Conservation (phyloP, 2,113 vertebrate species). For the Alligator sinensis region DNA sequence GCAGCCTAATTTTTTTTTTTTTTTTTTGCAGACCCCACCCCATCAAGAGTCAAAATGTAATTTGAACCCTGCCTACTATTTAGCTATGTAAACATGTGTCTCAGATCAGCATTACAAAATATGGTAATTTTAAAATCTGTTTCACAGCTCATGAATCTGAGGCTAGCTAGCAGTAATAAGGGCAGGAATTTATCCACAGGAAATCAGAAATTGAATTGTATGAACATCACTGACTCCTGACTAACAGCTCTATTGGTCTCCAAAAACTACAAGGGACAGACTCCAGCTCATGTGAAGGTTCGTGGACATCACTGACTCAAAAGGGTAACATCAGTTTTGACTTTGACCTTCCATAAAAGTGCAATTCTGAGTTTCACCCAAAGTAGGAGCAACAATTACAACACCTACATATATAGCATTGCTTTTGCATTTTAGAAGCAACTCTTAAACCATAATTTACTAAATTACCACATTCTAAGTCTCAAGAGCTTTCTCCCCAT, state of each 20-base stretch:
- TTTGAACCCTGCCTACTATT: neutral
- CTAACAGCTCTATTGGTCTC: slow-evolving; percentile 13
- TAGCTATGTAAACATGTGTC: neutral
- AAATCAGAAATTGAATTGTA: neutral
- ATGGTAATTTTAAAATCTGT: neutral
- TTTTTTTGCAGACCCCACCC: no score
- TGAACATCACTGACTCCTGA: neutral
- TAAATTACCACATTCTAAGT: neutral
- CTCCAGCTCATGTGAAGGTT: accelerated
- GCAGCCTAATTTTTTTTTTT: no score
- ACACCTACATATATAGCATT: neutral
- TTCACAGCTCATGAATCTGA: neutral
- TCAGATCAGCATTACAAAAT: neutral
- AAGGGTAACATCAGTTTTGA: neutral
- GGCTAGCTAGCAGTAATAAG: neutral
- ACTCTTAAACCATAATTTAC: neutral
- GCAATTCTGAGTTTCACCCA: slow-evolving; percentile 11
- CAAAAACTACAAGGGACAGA: neutral
- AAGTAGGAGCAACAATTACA: neutral
- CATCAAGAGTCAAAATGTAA: no score
- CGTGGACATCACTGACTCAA: neutral
- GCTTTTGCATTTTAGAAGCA: neutral
- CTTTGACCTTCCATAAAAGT: neutral
- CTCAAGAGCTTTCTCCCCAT: neutral
- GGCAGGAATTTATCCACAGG: neutral